Conservation (phyloP, 2,888 invertebrate species). For the Saturnia pavonia region DNA sequence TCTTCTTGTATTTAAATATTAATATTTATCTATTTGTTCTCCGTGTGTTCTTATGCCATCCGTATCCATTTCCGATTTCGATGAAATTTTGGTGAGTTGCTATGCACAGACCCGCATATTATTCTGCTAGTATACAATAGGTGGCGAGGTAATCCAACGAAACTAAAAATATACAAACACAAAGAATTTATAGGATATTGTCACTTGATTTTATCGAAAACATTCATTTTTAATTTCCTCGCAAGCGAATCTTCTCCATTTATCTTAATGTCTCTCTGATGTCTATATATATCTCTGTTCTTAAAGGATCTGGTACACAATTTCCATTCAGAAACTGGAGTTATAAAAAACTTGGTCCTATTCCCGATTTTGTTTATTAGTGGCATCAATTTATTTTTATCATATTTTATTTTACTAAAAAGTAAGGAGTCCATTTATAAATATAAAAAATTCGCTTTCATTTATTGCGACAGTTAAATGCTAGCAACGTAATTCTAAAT, state of each 20-base stretch:
- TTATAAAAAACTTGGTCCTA: neutral
- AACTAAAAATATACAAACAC: neutral
- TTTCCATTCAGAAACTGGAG: neutral
- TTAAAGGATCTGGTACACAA: neutral
- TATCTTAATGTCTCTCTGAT: constrained; percentile 5
- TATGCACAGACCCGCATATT: neutral
- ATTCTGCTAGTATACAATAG: neutral
- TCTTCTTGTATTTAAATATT: too few relatives aligned
- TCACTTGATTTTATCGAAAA: neutral
- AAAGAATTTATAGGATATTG: neutral
- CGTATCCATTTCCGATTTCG: neutral
- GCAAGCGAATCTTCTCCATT: neutral
- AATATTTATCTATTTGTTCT: too few relatives aligned
- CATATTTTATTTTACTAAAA: too few relatives aligned
- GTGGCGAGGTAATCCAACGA: neutral
- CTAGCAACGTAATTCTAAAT: neutral
- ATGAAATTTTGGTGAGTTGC: neutral
- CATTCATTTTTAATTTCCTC: constrained; percentile 2
- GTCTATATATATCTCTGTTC: constrained; percentile 3
- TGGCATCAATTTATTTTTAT: neutral
- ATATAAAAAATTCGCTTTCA: neutral
- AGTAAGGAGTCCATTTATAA: neutral
- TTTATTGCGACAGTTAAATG: neutral
- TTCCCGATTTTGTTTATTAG: neutral
- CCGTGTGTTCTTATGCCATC: neutral